A percentile compares a stretch with the other conserved stretches of the same genome.
These are phyloP conservation scores for Pocillopora meandrina DNA, from an alignment of 92 coral and sea anemone species.

Conservation along the genomic window DNA sequence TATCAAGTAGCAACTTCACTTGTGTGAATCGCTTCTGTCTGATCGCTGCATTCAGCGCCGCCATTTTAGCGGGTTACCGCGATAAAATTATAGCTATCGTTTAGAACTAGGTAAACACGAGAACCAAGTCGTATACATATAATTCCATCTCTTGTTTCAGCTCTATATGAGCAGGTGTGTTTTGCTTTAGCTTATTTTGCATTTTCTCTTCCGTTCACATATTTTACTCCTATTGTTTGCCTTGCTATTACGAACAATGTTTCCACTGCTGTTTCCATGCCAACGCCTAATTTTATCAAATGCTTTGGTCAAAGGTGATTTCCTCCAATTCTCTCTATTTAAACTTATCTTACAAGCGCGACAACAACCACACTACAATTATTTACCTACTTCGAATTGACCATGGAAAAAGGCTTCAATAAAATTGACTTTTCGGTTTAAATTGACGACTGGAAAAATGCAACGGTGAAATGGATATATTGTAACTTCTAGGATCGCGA, in stretches of 20 bases:
- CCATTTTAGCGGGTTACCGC: conserved; percentile 49
- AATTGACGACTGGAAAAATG: too few relatives aligned
- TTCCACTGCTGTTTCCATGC: conserved; percentile 31
- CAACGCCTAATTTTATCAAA: conserved; percentile 33
- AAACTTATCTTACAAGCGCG: conserved; percentile 22
- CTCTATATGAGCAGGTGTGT: conserved; percentile 37
- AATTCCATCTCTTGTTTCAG: neutral
- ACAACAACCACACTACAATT: neutral
- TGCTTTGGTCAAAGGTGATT: conserved; percentile 5
- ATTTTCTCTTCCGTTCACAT: conserved; percentile 24
- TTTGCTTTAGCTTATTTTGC: conserved; percentile 33
- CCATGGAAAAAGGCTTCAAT: neutral
- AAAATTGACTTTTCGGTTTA: too few relatives aligned
- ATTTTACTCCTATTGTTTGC: conserved; percentile 19
- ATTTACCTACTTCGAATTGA: neutral
- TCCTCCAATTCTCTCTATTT: conserved; percentile 5
- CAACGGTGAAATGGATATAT: too few relatives aligned
- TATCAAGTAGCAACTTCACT: conserved; percentile 74
- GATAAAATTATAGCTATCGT: conserved; percentile 1
- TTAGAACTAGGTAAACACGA: conserved; percentile 11
- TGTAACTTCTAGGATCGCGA: too few relatives aligned
- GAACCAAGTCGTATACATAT: neutral
- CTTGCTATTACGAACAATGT: neutral
- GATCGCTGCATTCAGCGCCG: conserved; percentile 76
- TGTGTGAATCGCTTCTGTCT: conserved; percentile 68